phyloP scores from a whole-genome alignment of 2,888 invertebrate species.

The Spodoptera littoralis region DNA sequence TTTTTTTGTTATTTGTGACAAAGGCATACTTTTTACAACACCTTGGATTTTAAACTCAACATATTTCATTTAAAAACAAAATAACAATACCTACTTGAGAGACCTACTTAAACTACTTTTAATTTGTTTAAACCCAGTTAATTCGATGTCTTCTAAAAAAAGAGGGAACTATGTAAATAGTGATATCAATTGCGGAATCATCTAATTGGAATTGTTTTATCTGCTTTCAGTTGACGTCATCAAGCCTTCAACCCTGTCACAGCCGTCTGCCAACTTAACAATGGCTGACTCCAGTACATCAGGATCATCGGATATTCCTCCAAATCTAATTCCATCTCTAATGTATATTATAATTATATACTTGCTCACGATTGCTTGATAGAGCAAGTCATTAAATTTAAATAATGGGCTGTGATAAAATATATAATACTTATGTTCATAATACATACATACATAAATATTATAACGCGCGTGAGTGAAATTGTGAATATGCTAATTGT shows the following conservation, averaged over 20 bases:
- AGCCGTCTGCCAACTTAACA: slow-evolving; percentile 77
- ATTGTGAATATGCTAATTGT: slow-evolving; percentile 38
- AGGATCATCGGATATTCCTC: slow-evolving; percentile 48
- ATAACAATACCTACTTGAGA: too few species aligned
- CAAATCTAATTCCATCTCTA: slow-evolving; percentile 53
- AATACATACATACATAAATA: slow-evolving; percentile 61
- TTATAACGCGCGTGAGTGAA: slow-evolving; percentile 39
- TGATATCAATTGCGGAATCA: neutral
- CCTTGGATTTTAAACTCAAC: too few species aligned
- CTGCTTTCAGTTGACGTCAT: slow-evolving; percentile 81
- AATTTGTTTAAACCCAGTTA: too few species aligned
- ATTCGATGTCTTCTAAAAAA: too few species aligned
- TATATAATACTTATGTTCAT: slow-evolving; percentile 57
- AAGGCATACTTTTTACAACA: too few species aligned
- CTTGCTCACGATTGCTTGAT: slow-evolving; percentile 73
- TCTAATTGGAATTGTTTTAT: slow-evolving; percentile 26
- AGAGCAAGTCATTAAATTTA: slow-evolving; percentile 63
- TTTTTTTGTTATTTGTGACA: too few species aligned
- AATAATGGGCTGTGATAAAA: slow-evolving; percentile 85
- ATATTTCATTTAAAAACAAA: too few species aligned
- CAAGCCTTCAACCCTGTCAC: slow-evolving; percentile 72
- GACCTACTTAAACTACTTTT: too few species aligned
- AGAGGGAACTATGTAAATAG: too few species aligned
- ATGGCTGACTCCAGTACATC: slow-evolving; percentile 74
- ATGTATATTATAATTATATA: slow-evolving; percentile 62